Evolutionary conservation across 2,797 vertebrate genomes (phyloP).

Genomic region (Poeciliopsis presidionis): DNA sequence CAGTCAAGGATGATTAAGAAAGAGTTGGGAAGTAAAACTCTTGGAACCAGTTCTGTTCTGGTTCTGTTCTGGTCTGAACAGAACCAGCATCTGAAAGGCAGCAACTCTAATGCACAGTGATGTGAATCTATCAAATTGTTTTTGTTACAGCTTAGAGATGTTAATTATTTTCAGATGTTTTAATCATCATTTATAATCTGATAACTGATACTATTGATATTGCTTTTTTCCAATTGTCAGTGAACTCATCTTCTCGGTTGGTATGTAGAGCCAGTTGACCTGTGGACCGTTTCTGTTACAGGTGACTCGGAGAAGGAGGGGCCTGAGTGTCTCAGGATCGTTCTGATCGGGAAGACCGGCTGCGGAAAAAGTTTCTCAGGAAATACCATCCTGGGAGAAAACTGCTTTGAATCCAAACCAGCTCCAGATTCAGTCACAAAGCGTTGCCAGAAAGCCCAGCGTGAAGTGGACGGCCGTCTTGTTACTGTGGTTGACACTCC

Average conservation of each 20-base stretch:
- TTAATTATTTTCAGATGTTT: too few relatives aligned
- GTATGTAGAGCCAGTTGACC: neutral
- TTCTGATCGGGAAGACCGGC: constrained; percentile 59
- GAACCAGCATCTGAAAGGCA: too few relatives aligned
- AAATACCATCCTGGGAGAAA: constrained; percentile 42
- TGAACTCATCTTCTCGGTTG: neutral
- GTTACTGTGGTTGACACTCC: constrained; percentile 54
- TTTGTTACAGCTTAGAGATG: too few relatives aligned
- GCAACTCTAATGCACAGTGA: too few relatives aligned
- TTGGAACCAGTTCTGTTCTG: too few relatives aligned
- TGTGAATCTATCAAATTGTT: too few relatives aligned
- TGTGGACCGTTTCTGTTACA: neutral
- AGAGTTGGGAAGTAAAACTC: too few relatives aligned
- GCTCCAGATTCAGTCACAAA: constrained; percentile 27
- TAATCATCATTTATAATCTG: too few relatives aligned
- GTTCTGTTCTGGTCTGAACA: too few relatives aligned
- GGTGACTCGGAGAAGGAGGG: neutral
- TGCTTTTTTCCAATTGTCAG: neutral
- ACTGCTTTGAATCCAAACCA: neutral
- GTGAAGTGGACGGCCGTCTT: constrained; percentile 1
- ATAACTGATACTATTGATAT: neutral
- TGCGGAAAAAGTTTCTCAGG: constrained; percentile 53
- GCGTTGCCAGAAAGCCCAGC: constrained; percentile 29
- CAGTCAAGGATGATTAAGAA: too few relatives aligned
- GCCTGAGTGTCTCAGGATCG: constrained; percentile 26